Evolutionary conservation across 1,140 invertebrate species (phyloP), one percentile per base, ranked within the genome.

Genomic region (Cydia strobilella): DNA sequence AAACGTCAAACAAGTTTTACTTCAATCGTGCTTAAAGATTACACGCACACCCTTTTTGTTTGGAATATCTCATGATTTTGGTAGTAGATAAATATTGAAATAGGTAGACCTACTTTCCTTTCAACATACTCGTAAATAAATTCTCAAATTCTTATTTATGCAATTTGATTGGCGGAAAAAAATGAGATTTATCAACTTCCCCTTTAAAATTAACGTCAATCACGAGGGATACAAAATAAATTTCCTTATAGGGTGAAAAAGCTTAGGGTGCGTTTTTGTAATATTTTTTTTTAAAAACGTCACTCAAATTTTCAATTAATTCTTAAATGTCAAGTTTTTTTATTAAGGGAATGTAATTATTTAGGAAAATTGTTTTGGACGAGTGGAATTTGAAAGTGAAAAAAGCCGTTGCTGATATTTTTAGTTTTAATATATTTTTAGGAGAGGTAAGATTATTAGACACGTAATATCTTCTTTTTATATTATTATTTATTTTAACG

Each of bases 171-270:
- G 51, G n/a, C 51, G n/a, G 7, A 18, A 18, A 9, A 54, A 54
- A 54, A 54, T 54, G n/a, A n/a, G 51, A 54, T 54, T 54, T 18
- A 18, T 54, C n/a, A 54, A 54, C n/a, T 54, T 20, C 45, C 45
- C 45, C 45, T 18, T 45, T 7, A 54, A 18, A 54, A 54, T 54
- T 10, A 45, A 45, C 42, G 42, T 45, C 42, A 45, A 15, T 54
- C 51, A 54, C 18, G 4, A 2, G n/a, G n/a, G 51, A 54, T 20
- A 9, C 51, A 54, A 54, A 54, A 54, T 54, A 18, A 54, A 54
- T 54, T n/a, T 54, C 51, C 51, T 54, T 18, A 54, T 7, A 54
- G 51, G 51, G n/a, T 54, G 51, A 18, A 54, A 48, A 54, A 54
- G 2, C 51, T 18, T 18, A 18, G 51, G 51, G 51, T 45, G 51